These are phyloP conservation scores for Vireo griseus DNA, from an alignment of 2,797 vertebrate genomes.

Conservation along the genomic window DNA sequence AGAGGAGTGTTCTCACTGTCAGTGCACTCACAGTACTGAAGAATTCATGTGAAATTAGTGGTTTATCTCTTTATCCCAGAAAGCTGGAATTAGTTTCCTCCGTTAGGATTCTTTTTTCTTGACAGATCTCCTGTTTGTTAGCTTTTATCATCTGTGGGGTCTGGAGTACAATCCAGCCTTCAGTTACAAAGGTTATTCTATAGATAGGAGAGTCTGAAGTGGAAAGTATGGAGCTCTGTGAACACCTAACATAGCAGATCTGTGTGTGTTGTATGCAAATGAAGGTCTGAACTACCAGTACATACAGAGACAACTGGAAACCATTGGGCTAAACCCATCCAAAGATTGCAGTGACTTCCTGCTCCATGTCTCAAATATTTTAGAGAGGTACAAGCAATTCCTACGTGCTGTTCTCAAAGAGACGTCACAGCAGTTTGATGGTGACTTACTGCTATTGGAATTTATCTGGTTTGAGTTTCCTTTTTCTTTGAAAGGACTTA, in stretches of 20 bases:
- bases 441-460: background rate
- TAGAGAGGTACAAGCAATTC: background rate
- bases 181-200: background rate
- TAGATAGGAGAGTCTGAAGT: background rate
- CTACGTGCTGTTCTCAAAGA: background rate
- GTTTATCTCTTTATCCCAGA: background rate
- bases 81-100: background rate
- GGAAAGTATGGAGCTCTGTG: background rate
- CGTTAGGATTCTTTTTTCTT: background rate
- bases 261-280: background rate
- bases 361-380: background rate
- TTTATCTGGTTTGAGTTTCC: slow-evolving; percentile 33
- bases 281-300: background rate
- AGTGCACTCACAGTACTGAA: background rate
- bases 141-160: background rate
- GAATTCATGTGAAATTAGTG: background rate
- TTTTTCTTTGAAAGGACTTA: slow-evolving; percentile 43
- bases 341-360: background rate
- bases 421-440: background rate
- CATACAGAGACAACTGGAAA: background rate
- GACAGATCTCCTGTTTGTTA: background rate
- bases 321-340: background rate
- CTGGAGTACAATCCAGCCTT: background rate
- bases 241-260: background rate
- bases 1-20: background rate